These are phyloP conservation scores for Garra rufa DNA, from an alignment of 2,113 vertebrate species.

Conservation along the genomic window DNA sequence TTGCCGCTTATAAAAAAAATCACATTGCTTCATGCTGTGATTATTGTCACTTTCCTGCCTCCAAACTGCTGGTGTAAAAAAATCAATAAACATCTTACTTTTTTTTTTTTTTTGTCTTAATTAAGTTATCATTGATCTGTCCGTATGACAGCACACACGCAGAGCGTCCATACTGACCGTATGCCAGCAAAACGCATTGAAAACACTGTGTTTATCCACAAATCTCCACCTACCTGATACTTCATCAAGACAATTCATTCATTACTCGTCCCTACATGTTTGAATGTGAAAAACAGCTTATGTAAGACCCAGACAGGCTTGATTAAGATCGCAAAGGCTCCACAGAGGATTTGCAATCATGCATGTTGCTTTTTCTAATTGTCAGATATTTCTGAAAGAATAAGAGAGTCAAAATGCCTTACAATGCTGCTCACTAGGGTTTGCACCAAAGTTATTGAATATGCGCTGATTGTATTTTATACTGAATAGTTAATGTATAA, in stretches of 20 bases:
- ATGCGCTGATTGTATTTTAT: background rate
- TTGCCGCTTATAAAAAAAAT: conserved; percentile 7
- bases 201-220: background rate
- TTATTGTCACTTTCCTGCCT: background rate
- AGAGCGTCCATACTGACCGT: background rate
- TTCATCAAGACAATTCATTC: background rate
- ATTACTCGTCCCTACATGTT: background rate
- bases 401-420: background rate
- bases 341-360: background rate
- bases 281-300: background rate
- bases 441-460: background rate
- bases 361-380: background rate
- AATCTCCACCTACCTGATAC: conserved; percentile 2
- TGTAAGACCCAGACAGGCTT: background rate
- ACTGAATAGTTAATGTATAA: background rate
- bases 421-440: background rate
- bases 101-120: conserved; percentile 3
- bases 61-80: conserved; percentile 15
- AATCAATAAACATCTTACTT: background rate
- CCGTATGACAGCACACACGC: conserved; percentile 11
- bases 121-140: conserved; percentile 11
- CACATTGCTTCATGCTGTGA: conserved; percentile 1
- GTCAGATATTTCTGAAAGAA: conserved; percentile 5
- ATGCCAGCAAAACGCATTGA: background rate
- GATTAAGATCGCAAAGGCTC: background rate